Conservation (phyloP, 2,113 vertebrate species). For the Silurus asotus region DNA sequence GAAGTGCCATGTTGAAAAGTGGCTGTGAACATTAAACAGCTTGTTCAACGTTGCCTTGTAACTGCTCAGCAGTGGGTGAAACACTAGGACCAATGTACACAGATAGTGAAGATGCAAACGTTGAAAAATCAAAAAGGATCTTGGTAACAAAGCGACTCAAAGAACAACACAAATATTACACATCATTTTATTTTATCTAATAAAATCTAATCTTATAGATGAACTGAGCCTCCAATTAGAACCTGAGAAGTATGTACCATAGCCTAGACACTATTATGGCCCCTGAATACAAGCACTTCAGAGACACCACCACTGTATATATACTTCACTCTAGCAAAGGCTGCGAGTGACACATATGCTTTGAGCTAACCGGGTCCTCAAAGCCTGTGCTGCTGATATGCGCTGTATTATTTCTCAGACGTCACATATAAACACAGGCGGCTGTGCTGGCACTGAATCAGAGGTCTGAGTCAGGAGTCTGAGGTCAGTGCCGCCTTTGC, state of each 20-base stretch:
- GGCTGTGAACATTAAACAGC: constrained; percentile 35
- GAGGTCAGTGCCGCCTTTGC: constrained; percentile 73
- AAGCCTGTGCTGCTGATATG: constrained; percentile 68
- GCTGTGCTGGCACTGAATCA: constrained; percentile 77
- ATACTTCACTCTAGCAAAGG: constrained; percentile 62
- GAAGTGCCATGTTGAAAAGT: constrained; percentile 29
- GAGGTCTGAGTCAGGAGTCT: constrained; percentile 73
- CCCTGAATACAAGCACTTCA: constrained; percentile 57
- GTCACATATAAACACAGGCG: constrained; percentile 79
- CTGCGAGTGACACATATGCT: constrained; percentile 61
- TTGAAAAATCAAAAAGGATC: neutral
- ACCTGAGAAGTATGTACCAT: neutral
- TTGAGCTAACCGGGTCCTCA: constrained; percentile 60
- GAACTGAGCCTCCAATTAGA: neutral
- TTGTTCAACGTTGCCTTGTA: neutral
- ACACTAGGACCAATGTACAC: neutral
- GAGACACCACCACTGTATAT: constrained; percentile 61
- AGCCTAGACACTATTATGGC: constrained; percentile 18
- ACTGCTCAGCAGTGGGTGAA: constrained; percentile 16
- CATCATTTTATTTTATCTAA: neutral
- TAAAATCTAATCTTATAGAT: neutral
- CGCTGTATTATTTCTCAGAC: constrained; percentile 79
- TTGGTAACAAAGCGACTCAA: constrained; percentile 20
- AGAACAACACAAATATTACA: neutral
- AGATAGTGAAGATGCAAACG: neutral